phyloP scores from a whole-genome alignment of 2,113 vertebrate species.

The Alethe diademata region DNA sequence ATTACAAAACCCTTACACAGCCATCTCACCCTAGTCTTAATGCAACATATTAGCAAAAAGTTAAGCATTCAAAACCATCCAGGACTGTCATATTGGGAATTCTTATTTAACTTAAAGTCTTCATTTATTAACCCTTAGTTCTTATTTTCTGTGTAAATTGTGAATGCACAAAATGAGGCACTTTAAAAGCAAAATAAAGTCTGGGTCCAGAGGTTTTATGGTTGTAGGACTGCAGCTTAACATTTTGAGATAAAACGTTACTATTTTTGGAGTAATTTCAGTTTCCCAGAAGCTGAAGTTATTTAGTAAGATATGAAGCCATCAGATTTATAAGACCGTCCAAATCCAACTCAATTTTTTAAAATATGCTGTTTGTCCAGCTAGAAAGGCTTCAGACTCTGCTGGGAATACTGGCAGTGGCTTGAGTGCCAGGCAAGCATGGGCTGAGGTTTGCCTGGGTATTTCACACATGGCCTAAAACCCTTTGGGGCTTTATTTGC shows the following conservation, averaged over 20 bases:
- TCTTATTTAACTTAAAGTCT: not conserved
- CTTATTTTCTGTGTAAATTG: not conserved
- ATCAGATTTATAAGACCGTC: not conserved
- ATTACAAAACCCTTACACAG: not conserved
- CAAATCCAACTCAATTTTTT: not conserved
- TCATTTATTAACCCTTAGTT: not conserved
- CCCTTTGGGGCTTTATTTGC: not conserved
- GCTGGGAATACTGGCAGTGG: not conserved
- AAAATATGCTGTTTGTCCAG: not conserved
- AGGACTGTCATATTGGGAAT: not conserved
- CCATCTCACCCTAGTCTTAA: not conserved
- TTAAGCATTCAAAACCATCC: not conserved
- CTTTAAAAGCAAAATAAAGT: not conserved
- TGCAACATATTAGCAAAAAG: not conserved
- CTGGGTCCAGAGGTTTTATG: not conserved
- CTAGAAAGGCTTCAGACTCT: not conserved
- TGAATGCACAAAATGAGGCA: not conserved
- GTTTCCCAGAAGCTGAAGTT: not conserved
- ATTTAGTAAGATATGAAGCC: not conserved
- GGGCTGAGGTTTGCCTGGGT: not conserved
- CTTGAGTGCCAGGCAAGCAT: rapidly evolving
- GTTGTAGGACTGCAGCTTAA: not conserved
- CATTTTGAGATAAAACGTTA: not conserved
- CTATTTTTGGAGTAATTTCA: not conserved
- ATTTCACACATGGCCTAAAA: not conserved